Percentiles rank a stretch among this genome's conserved stretches.
Evolutionary conservation across 2,113 vertebrate genomes (phyloP).

Genomic region (Alouatta palliata): DNA sequence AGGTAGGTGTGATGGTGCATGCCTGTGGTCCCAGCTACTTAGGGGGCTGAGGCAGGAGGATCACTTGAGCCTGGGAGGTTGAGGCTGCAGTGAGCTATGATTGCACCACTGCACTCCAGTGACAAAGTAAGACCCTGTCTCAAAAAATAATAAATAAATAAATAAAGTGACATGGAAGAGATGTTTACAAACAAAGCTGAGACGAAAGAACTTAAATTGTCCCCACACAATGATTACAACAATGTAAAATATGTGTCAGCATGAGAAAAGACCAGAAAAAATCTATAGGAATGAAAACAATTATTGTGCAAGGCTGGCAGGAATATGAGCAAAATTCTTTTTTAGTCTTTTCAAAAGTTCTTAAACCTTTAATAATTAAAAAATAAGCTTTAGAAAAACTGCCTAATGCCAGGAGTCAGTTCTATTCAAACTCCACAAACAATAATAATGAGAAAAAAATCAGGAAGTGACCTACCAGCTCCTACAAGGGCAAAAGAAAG

Average conservation of each 20-base stretch:
- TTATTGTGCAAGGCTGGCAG: neutral
- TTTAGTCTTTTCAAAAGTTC: neutral
- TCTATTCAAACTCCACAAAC: slow-evolving; percentile 16
- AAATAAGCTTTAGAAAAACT: neutral
- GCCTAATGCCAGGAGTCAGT: neutral
- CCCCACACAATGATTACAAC: neutral
- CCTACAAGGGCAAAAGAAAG: slow-evolving; percentile 94
- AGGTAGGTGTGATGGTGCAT: no score
- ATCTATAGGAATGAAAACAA: neutral
- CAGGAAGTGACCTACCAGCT: slow-evolving; percentile 85
- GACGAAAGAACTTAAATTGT: neutral
- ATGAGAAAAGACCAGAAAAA: neutral
- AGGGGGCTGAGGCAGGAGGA: no score
- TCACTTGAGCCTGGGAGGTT: no score
- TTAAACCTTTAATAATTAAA: neutral
- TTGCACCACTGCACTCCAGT: no score
- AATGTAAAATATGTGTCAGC: neutral
- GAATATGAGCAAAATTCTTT: neutral
- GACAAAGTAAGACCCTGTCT: no score
- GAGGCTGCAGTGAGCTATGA: no score
- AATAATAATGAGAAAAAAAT: slow-evolving; percentile 7
- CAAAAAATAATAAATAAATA: neutral
- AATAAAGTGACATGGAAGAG: neutral
- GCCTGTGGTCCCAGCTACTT: no score
- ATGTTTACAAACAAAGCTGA: neutral